Base-by-base conservation (phyloP, 2,113 vertebrate species). In the Asarcornis scutulata region DNA sequence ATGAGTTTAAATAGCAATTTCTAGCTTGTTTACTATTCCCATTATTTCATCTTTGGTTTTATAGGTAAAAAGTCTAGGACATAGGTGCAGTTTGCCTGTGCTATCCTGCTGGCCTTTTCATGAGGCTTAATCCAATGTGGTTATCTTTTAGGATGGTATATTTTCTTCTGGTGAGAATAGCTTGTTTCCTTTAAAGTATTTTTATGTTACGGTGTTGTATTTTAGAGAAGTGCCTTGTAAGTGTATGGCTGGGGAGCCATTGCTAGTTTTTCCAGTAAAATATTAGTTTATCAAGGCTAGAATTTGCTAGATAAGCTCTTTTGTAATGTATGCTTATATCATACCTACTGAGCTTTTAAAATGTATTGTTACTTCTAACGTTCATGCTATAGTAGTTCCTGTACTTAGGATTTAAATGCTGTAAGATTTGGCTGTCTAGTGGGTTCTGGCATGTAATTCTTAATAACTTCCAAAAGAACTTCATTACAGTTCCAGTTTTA, bases 1-100 rank as follows among this genome's bases (percentile, higher is more conserved):
- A 40, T 40, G 40, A 40, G 40, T 40, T 40, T 40, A 93, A 89
- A 58, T 27, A 80, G 56, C 40, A 11, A 90, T 44, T 21, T 72
- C 40, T 36, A 64, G 31, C 59, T 76, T 53, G 36, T 83, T 89
- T 94, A 72, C 63, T 88, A 81, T 96, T 40, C 32, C 66, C 88
- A 40, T 20, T 78, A 52, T 90, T 96, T 92, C 21, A 83, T 85
- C 86, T 85, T 46, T 5, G 67, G 55, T 53, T 88, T 92, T 86
- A 93, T 34, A 40, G 29, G 20, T 67, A 69, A 25, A 80, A 88
- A 64, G 31, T 86, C 44, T 46, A 80, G 67, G 36, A 78, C 12
- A 84, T 20, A 52, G 26, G 74, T 11, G 6, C 34, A 40, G 50
- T 74, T 88, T 79, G 18, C 0, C 0, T 73, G 36, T 56, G 53